Base-by-base conservation (phyloP, 2,113 vertebrate genomes). In the Rhinoptilus africanus region DNA sequence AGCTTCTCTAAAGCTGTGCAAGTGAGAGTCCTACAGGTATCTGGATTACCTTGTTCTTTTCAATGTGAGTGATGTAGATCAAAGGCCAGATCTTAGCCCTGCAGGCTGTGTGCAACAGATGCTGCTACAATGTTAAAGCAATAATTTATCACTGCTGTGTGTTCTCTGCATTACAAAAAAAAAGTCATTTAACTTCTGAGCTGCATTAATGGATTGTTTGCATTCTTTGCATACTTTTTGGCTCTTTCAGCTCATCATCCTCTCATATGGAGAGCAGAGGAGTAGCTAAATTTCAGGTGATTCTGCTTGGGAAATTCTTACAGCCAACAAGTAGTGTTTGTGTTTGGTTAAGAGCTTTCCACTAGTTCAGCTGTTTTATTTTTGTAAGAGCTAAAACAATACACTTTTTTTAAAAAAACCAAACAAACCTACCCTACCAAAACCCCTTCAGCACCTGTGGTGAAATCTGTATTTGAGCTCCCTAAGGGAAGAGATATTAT, bases 81-180 rank as follows among this genome's bases (percentile, higher is more conserved):
- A 90, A 93, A 92, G 85, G 68, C 57, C 7, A 26, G 50, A 92
- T 89, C 39, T 87, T 43, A 93, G 79, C 73, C 75, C 93, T 10
- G 18, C 67, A 91, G 88, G 88, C 88, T 93, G 64, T 32, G 78
- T 57, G 79, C 92, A 96, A 84, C 92, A 95, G 90, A 92, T 96
- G 85, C 48, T 88, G n/a, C 56, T 81, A 37, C 53, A 14, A 32
- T 66, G 73, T 78, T 90, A 53, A 77, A 95, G 67, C 53, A 95
- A 92, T 94, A 93, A 95, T 96, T 95, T 85, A 88, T 93, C 89
- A 35, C 27, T 83, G 37, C 68, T 76, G 16, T 59, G 48, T 54
- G 84, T 63, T 88, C 78, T 85, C 59, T 88, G 87, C 67, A 47
- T 74, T 51, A 7, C 59, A 84, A 89, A 57, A 74, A 57, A 74